Evolutionary conservation across 2,113 vertebrate genomes (phyloP).

Genomic region (Crotophaga sulcirostris): DNA sequence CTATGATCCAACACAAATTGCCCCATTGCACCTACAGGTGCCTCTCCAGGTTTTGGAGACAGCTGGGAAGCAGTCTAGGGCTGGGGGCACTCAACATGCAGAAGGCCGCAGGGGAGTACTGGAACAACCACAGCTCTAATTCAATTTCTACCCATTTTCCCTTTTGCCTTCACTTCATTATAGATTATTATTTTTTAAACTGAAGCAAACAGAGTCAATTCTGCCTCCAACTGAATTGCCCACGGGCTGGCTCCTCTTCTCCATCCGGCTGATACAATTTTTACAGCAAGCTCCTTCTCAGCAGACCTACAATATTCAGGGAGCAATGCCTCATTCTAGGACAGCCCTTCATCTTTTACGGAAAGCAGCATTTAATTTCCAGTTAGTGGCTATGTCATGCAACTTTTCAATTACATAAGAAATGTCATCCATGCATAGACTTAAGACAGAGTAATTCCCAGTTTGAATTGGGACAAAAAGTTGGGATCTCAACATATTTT

Average conservation of each 20-base stretch:
- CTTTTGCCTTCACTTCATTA: slow-evolving; percentile 55
- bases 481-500: background rate
- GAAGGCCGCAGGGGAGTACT: background rate
- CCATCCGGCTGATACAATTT: background rate
- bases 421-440: background rate
- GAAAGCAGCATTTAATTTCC: slow-evolving; percentile 17
- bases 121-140: slow-evolving; percentile 32
- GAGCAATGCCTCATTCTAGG: background rate
- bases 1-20: background rate
- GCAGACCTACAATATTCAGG: background rate
- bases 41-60: background rate
- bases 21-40: background rate
- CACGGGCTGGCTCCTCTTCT: slow-evolving; percentile 2
- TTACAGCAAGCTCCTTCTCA: background rate
- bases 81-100: background rate
- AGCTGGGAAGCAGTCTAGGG: background rate
- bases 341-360: background rate
- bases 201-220: slow-evolving; percentile 33
- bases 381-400: background rate
- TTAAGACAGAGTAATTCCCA: background rate
- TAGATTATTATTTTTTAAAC: slow-evolving; percentile 52
- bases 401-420: background rate
- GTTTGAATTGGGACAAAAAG: background rate
- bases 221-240: slow-evolving; percentile 24
- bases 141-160: slow-evolving; percentile 52